Base-by-base conservation (phyloP, 2,113 vertebrate species). In the Oceanodroma tethys region DNA sequence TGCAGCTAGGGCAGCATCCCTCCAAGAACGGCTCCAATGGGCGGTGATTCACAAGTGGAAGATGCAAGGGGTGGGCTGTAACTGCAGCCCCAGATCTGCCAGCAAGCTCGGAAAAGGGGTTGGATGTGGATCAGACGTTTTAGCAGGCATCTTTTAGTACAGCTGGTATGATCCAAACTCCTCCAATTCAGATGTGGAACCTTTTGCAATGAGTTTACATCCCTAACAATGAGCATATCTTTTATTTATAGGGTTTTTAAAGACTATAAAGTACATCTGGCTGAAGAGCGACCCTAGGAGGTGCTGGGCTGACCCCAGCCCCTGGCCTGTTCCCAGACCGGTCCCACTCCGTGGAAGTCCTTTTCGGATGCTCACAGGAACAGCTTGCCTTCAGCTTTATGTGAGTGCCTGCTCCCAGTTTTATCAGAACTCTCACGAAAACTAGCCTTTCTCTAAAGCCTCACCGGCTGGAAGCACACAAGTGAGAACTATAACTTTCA, bases 1-100 rank as follows among this genome's bases (percentile, higher is more conserved):
- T 1, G 32, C 47, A 32, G 79, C 52, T 12, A 7, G 15, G 73
- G 38, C 86, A 73, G 58, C 34, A 26, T 19, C n/a, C 42, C 16
- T 2, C 7, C 0, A 0, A 4, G 16, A 43, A 23, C 0, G 2
- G 67, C 81, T 60, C 5, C 0, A 4, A 11, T 4, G 17, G 38
- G n/a, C 3, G 1, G 11, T 10, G 62, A 58, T 15, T 43, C 56
- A 58, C 52, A 4, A n/a, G 15, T 1, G 47, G n/a, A 22, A 60
- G 42, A 16, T 29, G 53, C 38, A 7, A 52, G n/a, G 50, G 16
- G 14, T 3, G 45, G 56, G 47, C 62, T 48, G 36, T 26, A 58
- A 62, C 1, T 4, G 8, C 45, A 42, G 50, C 9, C 23, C 30
- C 81, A 36, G 85, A 43, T 34, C 86, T 36, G 72, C 47, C 68